Conservation (phyloP, 1,140 invertebrate genomes). For the Chironomus striatipennis region DNA sequence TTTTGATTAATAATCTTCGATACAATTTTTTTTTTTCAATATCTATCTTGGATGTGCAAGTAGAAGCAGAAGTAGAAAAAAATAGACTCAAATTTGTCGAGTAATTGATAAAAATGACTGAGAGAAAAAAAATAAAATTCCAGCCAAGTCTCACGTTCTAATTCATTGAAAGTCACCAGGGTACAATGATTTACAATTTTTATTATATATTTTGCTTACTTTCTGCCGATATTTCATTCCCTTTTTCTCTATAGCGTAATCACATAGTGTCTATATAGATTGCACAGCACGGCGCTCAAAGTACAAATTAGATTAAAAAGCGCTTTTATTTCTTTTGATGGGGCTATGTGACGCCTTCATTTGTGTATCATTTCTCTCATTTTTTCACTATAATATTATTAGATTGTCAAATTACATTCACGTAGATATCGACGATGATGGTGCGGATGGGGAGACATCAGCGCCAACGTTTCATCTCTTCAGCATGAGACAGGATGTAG, state of each 20-base stretch:
- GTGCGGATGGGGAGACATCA: no score
- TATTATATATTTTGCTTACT: no score
- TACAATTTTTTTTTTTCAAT: neutral
- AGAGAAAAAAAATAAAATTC: neutral
- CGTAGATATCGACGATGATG: no score
- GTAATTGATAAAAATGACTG: slow-evolving; percentile 23
- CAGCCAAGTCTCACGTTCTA: neutral
- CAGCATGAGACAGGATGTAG: no score
- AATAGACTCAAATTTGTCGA: neutral
- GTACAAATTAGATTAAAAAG: slow-evolving; percentile 9
- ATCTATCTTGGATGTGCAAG: no score
- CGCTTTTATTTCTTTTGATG: slow-evolving; percentile 1
- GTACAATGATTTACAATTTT: neutral
- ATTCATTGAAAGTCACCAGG: neutral
- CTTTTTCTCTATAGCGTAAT: neutral
- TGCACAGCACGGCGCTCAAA: neutral
- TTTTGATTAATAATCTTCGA: slow-evolving; percentile 15
- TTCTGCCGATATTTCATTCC: no score
- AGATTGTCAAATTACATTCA: no score
- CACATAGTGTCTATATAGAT: neutral
- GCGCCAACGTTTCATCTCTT: no score
- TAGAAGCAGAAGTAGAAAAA: neutral
- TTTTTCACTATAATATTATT: no score
- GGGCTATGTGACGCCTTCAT: slow-evolving; percentile 4
- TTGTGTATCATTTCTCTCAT: neutral